Percentiles rank a stretch among this genome's conserved stretches.
phyloP scores from a whole-genome alignment of 2,888 invertebrate genomes.

The Archaeoteleia sp. region DNA sequence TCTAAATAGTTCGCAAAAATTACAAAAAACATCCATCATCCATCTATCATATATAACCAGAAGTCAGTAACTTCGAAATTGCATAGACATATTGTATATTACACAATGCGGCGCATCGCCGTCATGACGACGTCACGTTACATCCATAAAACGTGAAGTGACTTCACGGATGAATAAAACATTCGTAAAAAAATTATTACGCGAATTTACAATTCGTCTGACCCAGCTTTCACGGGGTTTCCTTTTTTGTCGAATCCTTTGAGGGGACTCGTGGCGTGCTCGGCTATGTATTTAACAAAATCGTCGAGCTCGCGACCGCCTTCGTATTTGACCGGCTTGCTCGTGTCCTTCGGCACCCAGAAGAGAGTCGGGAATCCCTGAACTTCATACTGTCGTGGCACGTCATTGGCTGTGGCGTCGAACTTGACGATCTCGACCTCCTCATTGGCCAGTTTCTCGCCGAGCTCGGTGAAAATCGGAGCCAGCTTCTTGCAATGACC shows the following conservation, averaged over 20 bases:
- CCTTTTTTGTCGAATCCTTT: conserved; percentile 92
- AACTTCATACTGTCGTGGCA: conserved; percentile 92
- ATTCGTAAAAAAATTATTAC: conserved; percentile 1
- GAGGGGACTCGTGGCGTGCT: conserved; percentile 91
- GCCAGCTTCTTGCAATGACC: conserved; percentile 98
- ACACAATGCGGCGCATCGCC: no score
- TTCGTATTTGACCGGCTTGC: conserved; percentile 90
- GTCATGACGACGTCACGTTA: no score
- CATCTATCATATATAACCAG: no score
- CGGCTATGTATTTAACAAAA: conserved; percentile 95
- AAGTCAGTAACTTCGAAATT: no score
- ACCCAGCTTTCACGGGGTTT: conserved; percentile 78
- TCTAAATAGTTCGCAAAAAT: background rate
- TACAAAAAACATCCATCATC: no score
- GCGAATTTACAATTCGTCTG: conserved; percentile 77
- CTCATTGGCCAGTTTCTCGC: conserved; percentile 89
- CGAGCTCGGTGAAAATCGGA: conserved; percentile 95
- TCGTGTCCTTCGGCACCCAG: conserved; percentile 91
- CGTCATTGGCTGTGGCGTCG: conserved; percentile 99
- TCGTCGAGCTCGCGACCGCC: conserved; percentile 95
- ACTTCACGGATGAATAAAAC: no score
- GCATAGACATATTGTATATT: no score
- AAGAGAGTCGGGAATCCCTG: conserved; percentile 98
- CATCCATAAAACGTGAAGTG: no score
- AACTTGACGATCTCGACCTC: conserved; percentile 95